Base-by-base conservation (phyloP, 2,113 vertebrate genomes). In the Amblyopsis rosae region DNA sequence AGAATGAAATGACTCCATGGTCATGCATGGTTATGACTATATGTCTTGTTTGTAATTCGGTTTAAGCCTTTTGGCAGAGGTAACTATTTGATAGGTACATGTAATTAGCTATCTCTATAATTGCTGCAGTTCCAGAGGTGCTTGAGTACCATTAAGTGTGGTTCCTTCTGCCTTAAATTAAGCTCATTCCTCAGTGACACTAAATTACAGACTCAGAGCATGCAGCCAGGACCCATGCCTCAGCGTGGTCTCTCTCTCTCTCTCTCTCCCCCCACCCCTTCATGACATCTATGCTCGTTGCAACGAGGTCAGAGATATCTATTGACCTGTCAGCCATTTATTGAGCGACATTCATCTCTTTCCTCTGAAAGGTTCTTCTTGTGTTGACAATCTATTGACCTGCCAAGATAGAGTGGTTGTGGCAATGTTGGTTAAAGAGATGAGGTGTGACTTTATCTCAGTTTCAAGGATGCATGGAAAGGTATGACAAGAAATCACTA, bases 331-430 rank as follows among this genome's bases (percentile, higher is more conserved):
- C 81, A 76, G 33, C 19, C 50, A 35, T 67, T 68, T 83, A 84
- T 88, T 84, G 86, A 87, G 51, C 65, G 77, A 76, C 84, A 83
- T 83, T 86, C 60, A 82, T 80, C 77, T 80, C 70, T 56, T 83
- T 50, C 75, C 67, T 71, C 67, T 79, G 78, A 86, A 85, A 85
- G 75, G 63, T 80, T 78, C 76, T 48, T 80, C 71, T 83, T 32
- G 70, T 77, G 79, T 81, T 82, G 80, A 76, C 77, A 72, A 66
- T 65, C 72, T 75, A 84, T 83, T 80, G 75, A 86, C 50, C 78
- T 62, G 75, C 73, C 63, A 66, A 76, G 77, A 87, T 80, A 60
- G 67, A 76, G 65, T 67, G 61, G 58, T 49, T 51, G 55, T 13
- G 17, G 82, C 67, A 65, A 35, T 11, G 51, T 6, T n/a, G 55